Percentiles rank a stretch among this genome's conserved stretches.
Conservation (phyloP, 2,888 invertebrate species). For the Diabrotica balteata region DNA sequence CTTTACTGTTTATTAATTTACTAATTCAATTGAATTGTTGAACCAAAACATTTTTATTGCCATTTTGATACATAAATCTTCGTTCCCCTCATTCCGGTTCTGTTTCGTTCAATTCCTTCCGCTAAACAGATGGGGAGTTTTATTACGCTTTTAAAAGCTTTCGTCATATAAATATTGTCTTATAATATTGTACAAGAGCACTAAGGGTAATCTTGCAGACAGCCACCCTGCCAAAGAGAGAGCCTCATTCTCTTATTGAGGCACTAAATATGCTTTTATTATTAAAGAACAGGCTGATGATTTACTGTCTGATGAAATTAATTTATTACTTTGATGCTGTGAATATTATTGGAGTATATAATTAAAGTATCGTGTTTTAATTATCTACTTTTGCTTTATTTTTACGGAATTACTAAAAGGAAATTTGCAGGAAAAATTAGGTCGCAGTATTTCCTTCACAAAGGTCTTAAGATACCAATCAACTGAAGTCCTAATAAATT, state of each 20-base stretch:
- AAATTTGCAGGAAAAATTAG: no score
- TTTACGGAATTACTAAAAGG: no score
- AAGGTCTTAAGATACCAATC: no score
- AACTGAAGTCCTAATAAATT: no score
- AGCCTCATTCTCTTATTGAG: conserved; percentile 24
- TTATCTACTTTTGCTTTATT: no score
- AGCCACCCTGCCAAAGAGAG: conserved; percentile 38
- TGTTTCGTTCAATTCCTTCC: conserved; percentile 8
- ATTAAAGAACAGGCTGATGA: conserved; percentile 14
- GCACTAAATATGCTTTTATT: conserved; percentile 22
- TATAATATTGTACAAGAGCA: conserved; percentile 53
- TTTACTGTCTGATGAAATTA: conserved; percentile 17
- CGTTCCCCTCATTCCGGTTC: not conserved
- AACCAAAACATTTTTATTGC: not conserved
- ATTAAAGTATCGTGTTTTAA: conserved; percentile 1
- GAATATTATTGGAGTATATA: conserved; percentile 2
- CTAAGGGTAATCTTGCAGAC: conserved; percentile 35
- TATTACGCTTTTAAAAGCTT: conserved; percentile 56
- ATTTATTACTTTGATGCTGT: conserved; percentile 19
- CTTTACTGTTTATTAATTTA: no score
- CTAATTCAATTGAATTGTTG: no score
- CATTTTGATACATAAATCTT: not conserved
- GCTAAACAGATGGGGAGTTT: conserved; percentile 41
- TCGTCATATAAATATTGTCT: conserved; percentile 57
- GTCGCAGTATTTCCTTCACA: no score